Evolutionary conservation across 2,113 vertebrate species (phyloP), one percentile per base, ranked within the genome.

Genomic region (Osmerus eperlanus): DNA sequence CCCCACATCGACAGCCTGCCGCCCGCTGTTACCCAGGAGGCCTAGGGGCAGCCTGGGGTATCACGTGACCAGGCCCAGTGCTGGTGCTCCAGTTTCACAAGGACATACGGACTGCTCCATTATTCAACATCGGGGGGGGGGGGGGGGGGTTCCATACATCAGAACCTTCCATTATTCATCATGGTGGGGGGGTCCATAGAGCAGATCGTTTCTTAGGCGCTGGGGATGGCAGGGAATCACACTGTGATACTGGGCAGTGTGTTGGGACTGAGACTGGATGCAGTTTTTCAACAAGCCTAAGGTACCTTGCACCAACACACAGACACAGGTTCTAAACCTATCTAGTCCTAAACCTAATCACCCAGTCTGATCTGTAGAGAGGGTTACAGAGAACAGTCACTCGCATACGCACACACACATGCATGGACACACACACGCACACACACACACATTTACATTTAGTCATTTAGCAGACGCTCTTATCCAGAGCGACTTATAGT

Each of bases 21-120:
- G 63, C 62, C 76, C 72, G 72, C 68, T 75, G 60, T 77, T n/a
- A 78, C 61, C 79, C 60, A 12, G 2, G 63, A 81, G 59, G 75
- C 83, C 74, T 51, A 58, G 67, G 63, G 74, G 72, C 77, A 63
- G 71, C 82, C 77, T 28, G 60, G 69, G 68, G 80, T 75, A 63
- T 73, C 47, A 5, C 74, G 73, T 79, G 81, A 79, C 81, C 68
- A 12, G 83, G 82, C 79, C 78, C 85, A 88, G 87, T 88, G 88
- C 89, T 90, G 89, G 89, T 88, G 88, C 85, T 88, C 89, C 87
- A 90, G 81, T 87, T 90, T 87, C 77, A 87, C 85, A 84, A 80
- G 84, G 78, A 81, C 89, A 90, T 86, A 89, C 87, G 89, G 80
- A 80, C 78, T 58, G 36, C 32, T 90, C 25, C 72, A 87, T 90